Evolutionary conservation across 2,797 vertebrate species (phyloP), one percentile per base, ranked within the genome.

Genomic region (Sylvia borin): DNA sequence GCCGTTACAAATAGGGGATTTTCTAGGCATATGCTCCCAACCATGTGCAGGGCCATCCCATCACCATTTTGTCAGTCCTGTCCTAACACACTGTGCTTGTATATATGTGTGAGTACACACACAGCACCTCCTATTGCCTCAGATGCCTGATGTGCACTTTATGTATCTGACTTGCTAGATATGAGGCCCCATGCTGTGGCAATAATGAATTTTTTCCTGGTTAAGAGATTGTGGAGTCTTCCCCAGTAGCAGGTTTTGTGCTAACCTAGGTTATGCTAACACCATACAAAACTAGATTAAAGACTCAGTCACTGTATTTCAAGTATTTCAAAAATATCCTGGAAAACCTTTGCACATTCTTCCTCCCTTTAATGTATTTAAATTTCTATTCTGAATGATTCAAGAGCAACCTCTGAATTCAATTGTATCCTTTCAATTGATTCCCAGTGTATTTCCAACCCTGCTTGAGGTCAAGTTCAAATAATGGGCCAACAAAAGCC

Each of bases 321-420:
- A 92, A 92, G 70, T 90, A 78, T 85, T 84, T 91, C 57, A 85
- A 85, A 77, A 82, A 83, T 91, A 88, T 20, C 24, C 11, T 58
- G 57, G 38, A 93, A 90, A 68, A 78, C 9, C 25, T 92, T 66
- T 76, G 51, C 47, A 62, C 92, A 84, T 85, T 67, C 50, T 67
- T 71, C 9, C 17, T 67, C n/a, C 18, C 19, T 74, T 84, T 96
- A 91, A 94, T 57, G 22, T 58, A 78, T 83, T 92, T 94, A 91
- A 93, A 57, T 93, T 95, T 75, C 88, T 78, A 64, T 65, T 65
- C 74, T 93, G 74, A 96, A 86, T 92, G 90, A 97, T 86, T 91
- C 88, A 93, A 92, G 22, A 95, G 82, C 70, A 94, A 90, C 70
- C 22, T 84, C 40, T 84, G 76, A 92, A 73, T 96, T 93, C 77